phyloP scores from a whole-genome alignment of 2,113 vertebrate genomes.

The Poicephalus gulielmi region DNA sequence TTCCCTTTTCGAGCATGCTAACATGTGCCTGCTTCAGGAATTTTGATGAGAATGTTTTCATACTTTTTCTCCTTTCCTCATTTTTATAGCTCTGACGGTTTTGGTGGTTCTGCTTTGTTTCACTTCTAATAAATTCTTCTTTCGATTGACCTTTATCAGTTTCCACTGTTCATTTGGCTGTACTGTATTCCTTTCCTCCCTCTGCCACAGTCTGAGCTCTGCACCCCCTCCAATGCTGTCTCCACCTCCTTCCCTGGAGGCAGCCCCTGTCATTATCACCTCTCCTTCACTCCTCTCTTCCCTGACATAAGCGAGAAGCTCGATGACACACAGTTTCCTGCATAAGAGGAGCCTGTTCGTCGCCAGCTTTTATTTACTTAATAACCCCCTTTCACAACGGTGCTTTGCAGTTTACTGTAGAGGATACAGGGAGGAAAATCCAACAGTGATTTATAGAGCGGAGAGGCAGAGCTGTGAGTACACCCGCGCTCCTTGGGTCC shows the following conservation, averaged over 20 bases:
- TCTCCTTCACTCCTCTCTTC: neutral
- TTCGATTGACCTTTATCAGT: neutral
- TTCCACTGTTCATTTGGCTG: neutral
- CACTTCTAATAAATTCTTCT: neutral
- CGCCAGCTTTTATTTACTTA: neutral
- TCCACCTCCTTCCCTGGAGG: neutral
- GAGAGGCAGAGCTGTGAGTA: neutral
- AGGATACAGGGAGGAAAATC: neutral
- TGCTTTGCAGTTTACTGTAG: neutral
- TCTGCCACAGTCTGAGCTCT: neutral
- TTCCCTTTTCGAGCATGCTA: neutral
- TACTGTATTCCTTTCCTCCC: neutral
- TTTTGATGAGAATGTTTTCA: neutral
- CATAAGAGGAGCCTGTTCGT: neutral
- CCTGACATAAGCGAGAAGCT: neutral
- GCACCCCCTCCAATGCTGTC: neutral
- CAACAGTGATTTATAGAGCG: rapidly evolving
- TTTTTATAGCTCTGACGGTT: neutral
- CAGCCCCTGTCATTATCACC: slow-evolving; percentile 21
- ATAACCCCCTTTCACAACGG: neutral
- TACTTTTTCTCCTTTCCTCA: neutral
- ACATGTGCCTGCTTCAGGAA: neutral
- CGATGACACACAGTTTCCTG: slow-evolving; percentile 3
- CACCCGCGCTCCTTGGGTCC: rapidly evolving
- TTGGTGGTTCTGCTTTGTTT: neutral